Evolutionary conservation across 2,797 vertebrate species (phyloP).

Genomic region (Sebastes hubbsi): DNA sequence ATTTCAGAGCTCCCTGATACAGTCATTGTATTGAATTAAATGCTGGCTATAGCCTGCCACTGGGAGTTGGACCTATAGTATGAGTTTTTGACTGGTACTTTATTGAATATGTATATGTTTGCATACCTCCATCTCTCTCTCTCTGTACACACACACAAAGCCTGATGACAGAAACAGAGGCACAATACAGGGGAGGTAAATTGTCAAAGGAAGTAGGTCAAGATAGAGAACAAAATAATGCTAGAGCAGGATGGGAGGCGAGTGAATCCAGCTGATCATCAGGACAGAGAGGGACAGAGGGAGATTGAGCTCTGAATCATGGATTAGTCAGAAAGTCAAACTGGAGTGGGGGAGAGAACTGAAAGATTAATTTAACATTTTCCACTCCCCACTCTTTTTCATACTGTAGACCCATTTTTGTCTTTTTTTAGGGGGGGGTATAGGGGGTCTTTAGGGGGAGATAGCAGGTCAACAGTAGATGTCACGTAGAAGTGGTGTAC

Average conservation of each 20-base stretch:
- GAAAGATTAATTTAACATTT: conserved; percentile 4
- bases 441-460: background rate
- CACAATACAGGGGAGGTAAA: conserved; percentile 31
- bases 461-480: background rate
- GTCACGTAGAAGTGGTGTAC: background rate
- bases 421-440: background rate
- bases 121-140: background rate
- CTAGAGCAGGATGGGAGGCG: background rate
- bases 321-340: conserved; percentile 19
- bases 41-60: background rate
- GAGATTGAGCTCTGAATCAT: conserved; percentile 6
- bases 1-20: background rate
- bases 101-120: conserved; percentile 36
- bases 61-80: background rate
- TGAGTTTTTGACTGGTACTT: conserved; percentile 9
- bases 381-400: background rate
- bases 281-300: background rate
- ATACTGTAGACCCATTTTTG: background rate
- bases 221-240: conserved; percentile 29
- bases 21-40: conserved; percentile 15
- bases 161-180: conserved; percentile 5
- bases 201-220: conserved; percentile 54
- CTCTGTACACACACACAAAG: background rate
- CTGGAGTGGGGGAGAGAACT: background rate
- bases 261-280: conserved; percentile 20